These are phyloP conservation scores for Sphinx pinastri DNA, from an alignment of 2,888 invertebrate genomes.

Conservation along the genomic window DNA sequence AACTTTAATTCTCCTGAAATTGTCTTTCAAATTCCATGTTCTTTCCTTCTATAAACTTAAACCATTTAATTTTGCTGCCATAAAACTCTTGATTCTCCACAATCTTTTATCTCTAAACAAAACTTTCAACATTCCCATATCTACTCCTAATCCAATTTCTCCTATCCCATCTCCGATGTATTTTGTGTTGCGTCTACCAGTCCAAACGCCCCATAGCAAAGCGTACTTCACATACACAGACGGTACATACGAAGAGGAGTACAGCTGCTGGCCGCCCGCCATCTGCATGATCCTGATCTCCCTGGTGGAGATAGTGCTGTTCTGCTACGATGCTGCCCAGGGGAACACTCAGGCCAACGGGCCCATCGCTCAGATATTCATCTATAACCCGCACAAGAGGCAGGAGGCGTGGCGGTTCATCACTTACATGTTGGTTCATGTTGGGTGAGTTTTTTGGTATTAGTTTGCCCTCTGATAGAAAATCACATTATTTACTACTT, in stretches of 20 bases:
- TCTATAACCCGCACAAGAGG: slow-evolving; percentile 94
- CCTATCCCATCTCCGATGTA: slow-evolving; percentile 7
- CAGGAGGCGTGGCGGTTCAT: slow-evolving; percentile 96
- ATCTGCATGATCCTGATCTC: slow-evolving; percentile 96
- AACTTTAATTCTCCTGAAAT: background rate
- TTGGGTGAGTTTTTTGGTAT: slow-evolving; percentile 86
- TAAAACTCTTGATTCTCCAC: background rate
- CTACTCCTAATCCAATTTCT: slow-evolving; percentile 24
- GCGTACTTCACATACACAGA: slow-evolving; percentile 82
- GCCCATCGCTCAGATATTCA: slow-evolving; percentile 91
- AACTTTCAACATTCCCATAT: slow-evolving; percentile 4
- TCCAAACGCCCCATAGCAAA: slow-evolving; percentile 62
- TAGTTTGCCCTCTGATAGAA: too few relatives aligned
- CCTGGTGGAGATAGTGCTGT: slow-evolving; percentile 92
- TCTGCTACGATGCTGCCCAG: slow-evolving; percentile 81
- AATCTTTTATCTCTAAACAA: background rate
- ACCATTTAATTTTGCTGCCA: too few relatives aligned
- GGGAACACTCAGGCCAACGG: slow-evolving; percentile 85
- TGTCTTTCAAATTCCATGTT: background rate
- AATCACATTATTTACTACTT: too few relatives aligned
- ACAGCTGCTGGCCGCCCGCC: slow-evolving; percentile 96
- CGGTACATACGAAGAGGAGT: slow-evolving; percentile 94
- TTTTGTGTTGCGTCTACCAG: slow-evolving; percentile 63
- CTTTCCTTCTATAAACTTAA: too few relatives aligned
- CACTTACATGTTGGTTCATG: slow-evolving; percentile 98